Evolutionary conservation across 2,797 vertebrate genomes (phyloP).

Genomic region (Eulemur albifrons): DNA sequence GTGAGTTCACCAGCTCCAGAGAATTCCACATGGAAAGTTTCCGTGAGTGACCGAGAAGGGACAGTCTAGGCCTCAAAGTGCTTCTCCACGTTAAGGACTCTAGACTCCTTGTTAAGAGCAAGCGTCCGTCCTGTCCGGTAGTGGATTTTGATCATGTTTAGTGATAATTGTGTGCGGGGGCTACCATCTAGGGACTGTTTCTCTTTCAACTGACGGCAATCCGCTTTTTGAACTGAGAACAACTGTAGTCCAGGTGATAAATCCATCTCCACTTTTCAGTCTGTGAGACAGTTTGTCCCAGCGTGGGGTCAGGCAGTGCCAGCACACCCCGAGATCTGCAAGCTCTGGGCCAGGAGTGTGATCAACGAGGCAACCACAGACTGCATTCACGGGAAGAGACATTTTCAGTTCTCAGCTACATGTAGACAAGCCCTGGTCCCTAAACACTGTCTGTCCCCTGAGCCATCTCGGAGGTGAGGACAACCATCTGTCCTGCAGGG

Average conservation of each 20-base stretch:
- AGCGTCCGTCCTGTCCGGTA: fast-evolving
- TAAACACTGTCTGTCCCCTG: neutral
- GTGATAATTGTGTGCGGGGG: fast-evolving
- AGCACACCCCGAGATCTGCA: fast-evolving
- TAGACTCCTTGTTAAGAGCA: fast-evolving
- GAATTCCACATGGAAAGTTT: constrained; percentile 69
- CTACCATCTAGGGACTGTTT: fast-evolving
- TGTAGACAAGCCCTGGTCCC: neutral
- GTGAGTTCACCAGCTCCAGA: constrained; percentile 38
- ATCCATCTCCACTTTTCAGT: neutral
- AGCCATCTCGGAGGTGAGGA: neutral
- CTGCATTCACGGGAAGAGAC: neutral
- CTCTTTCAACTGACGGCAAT: neutral
- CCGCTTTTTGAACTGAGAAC: neutral
- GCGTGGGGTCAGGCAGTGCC: fast-evolving
- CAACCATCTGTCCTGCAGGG: neutral
- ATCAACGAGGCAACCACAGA: fast-evolving
- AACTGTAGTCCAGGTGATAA: fast-evolving
- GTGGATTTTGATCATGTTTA: fast-evolving
- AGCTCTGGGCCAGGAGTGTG: fast-evolving
- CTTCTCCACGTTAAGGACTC: neutral
- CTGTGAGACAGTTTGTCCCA: fast-evolving
- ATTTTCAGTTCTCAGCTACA: neutral
- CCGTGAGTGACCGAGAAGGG: neutral
- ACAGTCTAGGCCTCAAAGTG: neutral